Conservation (phyloP, 2,113 vertebrate genomes). For the Oryzias celebensis region DNA sequence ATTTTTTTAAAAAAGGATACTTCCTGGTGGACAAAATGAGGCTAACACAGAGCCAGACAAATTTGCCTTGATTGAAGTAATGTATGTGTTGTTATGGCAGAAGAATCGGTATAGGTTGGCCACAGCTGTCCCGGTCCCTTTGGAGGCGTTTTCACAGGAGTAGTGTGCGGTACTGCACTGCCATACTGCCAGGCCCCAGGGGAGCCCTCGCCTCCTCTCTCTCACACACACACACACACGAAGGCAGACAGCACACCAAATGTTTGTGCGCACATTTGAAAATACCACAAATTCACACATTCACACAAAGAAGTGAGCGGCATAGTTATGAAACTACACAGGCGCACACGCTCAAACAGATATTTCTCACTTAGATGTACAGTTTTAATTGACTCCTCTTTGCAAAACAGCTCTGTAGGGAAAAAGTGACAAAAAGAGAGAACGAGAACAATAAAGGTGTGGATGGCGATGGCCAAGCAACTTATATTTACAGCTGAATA, state of each 20-base stretch:
- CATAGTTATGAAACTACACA: slow-evolving; percentile 43
- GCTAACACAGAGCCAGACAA: slow-evolving; percentile 42
- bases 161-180: slow-evolving; percentile 64
- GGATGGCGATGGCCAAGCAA: slow-evolving; percentile 18
- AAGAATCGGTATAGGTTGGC: slow-evolving; percentile 73
- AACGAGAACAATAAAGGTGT: slow-evolving; percentile 39
- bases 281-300: slow-evolving; percentile 60
- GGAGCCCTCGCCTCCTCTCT: slow-evolving; percentile 58
- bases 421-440: slow-evolving; percentile 55
- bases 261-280: slow-evolving; percentile 44
- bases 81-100: slow-evolving; percentile 70
- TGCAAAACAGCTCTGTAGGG: slow-evolving; percentile 58
- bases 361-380: slow-evolving; percentile 69
- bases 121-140: slow-evolving; percentile 79
- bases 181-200: slow-evolving; percentile 75
- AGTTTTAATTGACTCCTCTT: slow-evolving; percentile 78
- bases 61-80: slow-evolving; percentile 40
- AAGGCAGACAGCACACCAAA: slow-evolving; percentile 27
- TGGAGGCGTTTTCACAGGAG: slow-evolving; percentile 78
- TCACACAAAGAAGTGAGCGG: slow-evolving; percentile 51
- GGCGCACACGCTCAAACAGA: slow-evolving; percentile 27
- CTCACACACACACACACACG: slow-evolving; percentile 38
- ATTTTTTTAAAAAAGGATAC: slow-evolving; percentile 15
- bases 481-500: slow-evolving; percentile 23
- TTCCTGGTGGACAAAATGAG: slow-evolving; percentile 41